phyloP scores from a whole-genome alignment of 2,888 invertebrate genomes.

The Drosophila mimetica region DNA sequence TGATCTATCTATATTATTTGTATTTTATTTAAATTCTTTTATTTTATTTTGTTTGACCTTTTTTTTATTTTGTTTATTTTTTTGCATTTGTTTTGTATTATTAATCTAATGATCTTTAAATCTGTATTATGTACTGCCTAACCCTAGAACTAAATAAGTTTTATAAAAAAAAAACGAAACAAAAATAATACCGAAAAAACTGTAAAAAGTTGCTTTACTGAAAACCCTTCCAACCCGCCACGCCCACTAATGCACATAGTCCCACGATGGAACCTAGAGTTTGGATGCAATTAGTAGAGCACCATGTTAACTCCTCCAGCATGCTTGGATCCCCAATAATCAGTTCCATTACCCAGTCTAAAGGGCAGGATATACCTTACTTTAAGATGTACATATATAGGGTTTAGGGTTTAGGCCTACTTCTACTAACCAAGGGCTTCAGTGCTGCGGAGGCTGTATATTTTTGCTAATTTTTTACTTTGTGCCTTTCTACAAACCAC shows the following conservation, averaged over 20 bases:
- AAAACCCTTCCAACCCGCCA: background rate
- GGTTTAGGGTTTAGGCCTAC: conserved; percentile 16
- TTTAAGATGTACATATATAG: conserved; percentile 3
- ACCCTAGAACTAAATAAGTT: conserved; percentile 34
- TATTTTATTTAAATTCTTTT: conserved; percentile 22
- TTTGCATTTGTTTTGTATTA: conserved; percentile 39
- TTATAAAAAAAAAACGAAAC: conserved; percentile 24
- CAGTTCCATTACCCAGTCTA: background rate
- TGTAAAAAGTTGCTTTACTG: conserved; percentile 18
- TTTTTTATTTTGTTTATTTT: conserved; percentile 22
- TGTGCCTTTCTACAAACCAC: conserved; percentile 10
- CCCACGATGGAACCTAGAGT: background rate
- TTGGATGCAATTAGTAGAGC: background rate
- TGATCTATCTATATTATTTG: conserved; percentile 14
- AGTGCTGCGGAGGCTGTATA: conserved; percentile 20
- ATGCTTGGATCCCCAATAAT: conserved; percentile 5
- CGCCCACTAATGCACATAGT: conserved; percentile 7
- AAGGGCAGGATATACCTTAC: background rate
- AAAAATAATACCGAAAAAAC: conserved; percentile 10
- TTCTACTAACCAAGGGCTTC: conserved; percentile 14
- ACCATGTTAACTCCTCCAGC: conserved; percentile 7
- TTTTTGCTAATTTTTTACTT: conserved; percentile 22
- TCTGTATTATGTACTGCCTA: conserved; percentile 40
- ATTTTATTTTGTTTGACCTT: conserved; percentile 22
- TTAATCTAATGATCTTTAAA: conserved; percentile 42